Base-by-base conservation (phyloP, 1,140 invertebrate species). In the Kradibia gibbosae region DNA sequence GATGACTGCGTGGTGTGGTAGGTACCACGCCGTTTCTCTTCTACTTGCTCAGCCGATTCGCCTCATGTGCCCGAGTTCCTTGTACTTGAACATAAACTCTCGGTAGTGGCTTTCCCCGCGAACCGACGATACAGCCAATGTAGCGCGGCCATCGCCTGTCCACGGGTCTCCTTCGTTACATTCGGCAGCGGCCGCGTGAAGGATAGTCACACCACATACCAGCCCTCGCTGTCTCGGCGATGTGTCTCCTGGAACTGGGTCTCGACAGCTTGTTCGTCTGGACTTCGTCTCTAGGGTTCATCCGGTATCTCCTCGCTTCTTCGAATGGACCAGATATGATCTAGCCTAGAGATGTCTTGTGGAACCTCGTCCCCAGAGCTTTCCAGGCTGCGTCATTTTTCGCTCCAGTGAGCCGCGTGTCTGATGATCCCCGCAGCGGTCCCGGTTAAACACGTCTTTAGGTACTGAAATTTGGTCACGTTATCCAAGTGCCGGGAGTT, bases 11-110 rank as follows among this genome's bases (percentile, higher is more conserved):
- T 70, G 65, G 22, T 70, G 36, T 2, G 65, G 65, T 15, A 74
- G 20, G 72, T 74, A 74, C n/a, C 50, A 48, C 53, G 10, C 48
- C 72, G 17, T 48, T 53, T 48, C 31, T 73, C 28, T 50, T 25
- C 3, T 50, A 10, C 22, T 48, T 4, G 15, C 10, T 3, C 10
- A 1, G 71, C 42, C 5, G n/a, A 73, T 20, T 1, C 28, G 25
- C 17, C 7, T 11, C 50, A 74, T 74, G 39, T 74, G 72, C 2
- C 72, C 72, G 10, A 55, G 50, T 5, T 15, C 22, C 22, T 74
- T 50, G 20, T 74, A 74, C 3, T 4, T 22, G 11, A 7, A 3
- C 53, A 74, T 55, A 31, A 74, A 74, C 3, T 53, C 72, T 4
- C 36, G 48, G 22, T 74, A 74, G 5, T n/a, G 15, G 3, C 1